Evolutionary conservation across 1,140 invertebrate genomes (phyloP).

Genomic region (Subanguina moxae): DNA sequence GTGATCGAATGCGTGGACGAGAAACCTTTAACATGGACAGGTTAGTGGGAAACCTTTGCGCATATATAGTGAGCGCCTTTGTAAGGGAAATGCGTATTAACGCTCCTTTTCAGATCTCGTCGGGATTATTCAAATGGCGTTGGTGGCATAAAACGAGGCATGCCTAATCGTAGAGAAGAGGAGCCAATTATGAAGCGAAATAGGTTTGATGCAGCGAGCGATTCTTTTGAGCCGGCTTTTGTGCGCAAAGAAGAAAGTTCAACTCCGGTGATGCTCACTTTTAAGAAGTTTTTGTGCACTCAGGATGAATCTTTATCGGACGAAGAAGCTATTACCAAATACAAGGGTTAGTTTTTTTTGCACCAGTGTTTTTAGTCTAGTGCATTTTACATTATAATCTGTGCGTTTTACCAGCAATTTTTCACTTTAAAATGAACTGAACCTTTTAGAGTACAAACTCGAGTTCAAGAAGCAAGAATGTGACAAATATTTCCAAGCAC

Average conservation of each 20-base stretch:
- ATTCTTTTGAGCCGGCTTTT: slow-evolving; percentile 47
- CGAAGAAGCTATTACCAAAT: slow-evolving; percentile 90
- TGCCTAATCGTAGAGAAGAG: slow-evolving; percentile 5
- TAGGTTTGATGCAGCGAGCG: slow-evolving; percentile 37
- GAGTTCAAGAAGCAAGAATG: slow-evolving; percentile 92
- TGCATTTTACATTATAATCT: too few relatives aligned
- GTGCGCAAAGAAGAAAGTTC: slow-evolving; percentile 59
- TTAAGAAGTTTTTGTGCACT: slow-evolving; percentile 89
- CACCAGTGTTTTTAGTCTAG: too few relatives aligned
- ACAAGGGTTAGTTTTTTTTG: slow-evolving; percentile 66
- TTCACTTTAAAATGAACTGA: background rate
- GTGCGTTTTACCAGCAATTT: slow-evolving; percentile 71
- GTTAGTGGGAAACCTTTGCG: background rate
- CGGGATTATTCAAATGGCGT: slow-evolving; percentile 11
- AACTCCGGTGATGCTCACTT: slow-evolving; percentile 75
- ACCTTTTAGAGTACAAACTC: slow-evolving; percentile 66
- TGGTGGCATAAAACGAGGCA: slow-evolving; percentile 2
- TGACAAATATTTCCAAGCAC: slow-evolving; percentile 95
- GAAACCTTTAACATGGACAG: background rate
- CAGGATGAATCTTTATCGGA: slow-evolving; percentile 88
- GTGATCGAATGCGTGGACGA: slow-evolving; percentile 1
- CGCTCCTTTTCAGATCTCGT: background rate
- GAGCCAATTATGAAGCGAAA: slow-evolving; percentile 8
- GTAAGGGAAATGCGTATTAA: background rate
- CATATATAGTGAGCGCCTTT: background rate